Conservation (phyloP, 2,113 vertebrate species). For the Hiodon tergisus region DNA sequence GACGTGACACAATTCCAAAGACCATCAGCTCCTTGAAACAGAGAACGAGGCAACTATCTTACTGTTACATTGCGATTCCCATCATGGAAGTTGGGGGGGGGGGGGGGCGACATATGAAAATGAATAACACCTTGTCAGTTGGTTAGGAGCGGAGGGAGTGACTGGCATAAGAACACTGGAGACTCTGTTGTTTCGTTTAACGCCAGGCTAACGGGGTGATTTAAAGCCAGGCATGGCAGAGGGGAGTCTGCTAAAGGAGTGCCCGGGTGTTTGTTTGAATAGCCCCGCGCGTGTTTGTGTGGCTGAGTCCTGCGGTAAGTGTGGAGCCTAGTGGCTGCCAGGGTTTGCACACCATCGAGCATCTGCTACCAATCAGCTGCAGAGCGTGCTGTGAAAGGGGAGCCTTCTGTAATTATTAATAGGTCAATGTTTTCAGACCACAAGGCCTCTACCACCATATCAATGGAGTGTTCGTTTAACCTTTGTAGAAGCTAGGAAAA, state of each 20-base stretch:
- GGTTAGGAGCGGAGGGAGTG: too few relatives aligned
- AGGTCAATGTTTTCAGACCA: constrained; percentile 33
- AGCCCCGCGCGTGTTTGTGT: constrained; percentile 23
- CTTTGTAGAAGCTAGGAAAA: constrained; percentile 41
- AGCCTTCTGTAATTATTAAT: constrained; percentile 46
- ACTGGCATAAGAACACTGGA: constrained; percentile 4
- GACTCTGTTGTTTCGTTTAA: not conserved
- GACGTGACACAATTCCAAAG: too few relatives aligned
- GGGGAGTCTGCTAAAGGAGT: constrained; percentile 1
- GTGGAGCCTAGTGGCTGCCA: constrained; percentile 38
- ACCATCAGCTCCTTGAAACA: too few relatives aligned
- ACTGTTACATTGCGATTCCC: too few relatives aligned
- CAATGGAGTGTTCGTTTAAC: constrained; percentile 46
- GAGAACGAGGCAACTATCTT: too few relatives aligned
- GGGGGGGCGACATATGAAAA: too few relatives aligned
- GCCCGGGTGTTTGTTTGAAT: constrained; percentile 6
- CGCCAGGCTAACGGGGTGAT: too few relatives aligned
- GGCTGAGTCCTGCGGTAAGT: constrained; percentile 35
- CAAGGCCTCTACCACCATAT: constrained; percentile 19
- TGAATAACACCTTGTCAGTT: too few relatives aligned
- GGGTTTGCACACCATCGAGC: constrained; percentile 45
- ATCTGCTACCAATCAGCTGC: constrained; percentile 30
- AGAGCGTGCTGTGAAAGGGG: constrained; percentile 22
- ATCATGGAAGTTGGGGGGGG: too few relatives aligned
- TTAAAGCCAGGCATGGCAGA: not conserved